A percentile compares a stretch with the other conserved stretches of the same genome.
Evolutionary conservation across 2,113 vertebrate genomes (phyloP).

Genomic region (Cromileptes altivelis): DNA sequence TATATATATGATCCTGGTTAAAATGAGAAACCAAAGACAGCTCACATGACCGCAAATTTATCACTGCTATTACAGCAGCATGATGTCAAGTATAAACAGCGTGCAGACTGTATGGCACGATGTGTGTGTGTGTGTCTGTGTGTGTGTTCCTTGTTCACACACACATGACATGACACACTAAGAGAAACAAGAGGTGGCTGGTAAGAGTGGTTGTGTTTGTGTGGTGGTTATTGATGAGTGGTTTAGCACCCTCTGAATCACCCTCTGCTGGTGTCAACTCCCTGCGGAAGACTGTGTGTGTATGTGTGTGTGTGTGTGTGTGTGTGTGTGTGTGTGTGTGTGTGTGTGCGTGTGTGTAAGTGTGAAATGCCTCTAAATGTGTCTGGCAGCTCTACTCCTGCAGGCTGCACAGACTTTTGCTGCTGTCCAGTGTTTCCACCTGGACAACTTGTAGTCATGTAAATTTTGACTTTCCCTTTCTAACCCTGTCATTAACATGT

Average conservation of each 20-base stretch:
- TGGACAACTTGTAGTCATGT: background rate
- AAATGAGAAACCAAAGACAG: background rate
- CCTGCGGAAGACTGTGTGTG: background rate
- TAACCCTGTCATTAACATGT: background rate
- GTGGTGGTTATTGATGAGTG: constrained; percentile 52
- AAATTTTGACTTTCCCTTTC: background rate
- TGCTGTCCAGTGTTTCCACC: background rate
- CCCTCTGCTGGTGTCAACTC: constrained; percentile 38
- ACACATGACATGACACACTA: background rate
- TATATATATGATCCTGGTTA: background rate
- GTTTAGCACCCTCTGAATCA: constrained; percentile 36
- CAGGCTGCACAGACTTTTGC: background rate
- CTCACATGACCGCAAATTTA: background rate
- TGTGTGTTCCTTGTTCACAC: constrained; percentile 1
- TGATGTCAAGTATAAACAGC: constrained; percentile 28
- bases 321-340: constrained; percentile 10
- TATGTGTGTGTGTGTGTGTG: constrained; percentile 17
- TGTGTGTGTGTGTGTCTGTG: background rate
- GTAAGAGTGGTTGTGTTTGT: constrained; percentile 32
- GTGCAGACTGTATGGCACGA: constrained; percentile 26
- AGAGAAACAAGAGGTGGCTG: constrained; percentile 39
- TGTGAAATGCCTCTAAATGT: background rate
- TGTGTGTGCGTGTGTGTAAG: background rate
- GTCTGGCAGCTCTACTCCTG: background rate
- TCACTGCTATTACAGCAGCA: constrained; percentile 17